A percentile compares a stretch with the other conserved stretches of the same genome.
These are phyloP conservation scores for Symphodus melops DNA, from an alignment of 2,113 vertebrate species.

Conservation along the genomic window DNA sequence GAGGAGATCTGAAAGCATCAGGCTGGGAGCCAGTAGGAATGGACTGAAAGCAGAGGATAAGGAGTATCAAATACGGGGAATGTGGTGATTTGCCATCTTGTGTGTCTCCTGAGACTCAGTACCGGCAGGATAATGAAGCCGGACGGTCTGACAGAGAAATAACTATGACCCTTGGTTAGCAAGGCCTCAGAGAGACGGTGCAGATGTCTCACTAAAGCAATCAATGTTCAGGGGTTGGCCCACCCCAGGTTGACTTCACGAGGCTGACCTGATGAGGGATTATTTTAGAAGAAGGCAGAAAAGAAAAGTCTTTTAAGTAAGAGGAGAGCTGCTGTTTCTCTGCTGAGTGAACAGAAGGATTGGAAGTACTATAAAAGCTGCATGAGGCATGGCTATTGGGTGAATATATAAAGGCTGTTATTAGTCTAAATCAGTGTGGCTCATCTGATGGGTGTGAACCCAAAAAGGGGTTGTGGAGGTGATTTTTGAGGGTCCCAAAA, in stretches of 20 bases:
- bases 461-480: too few relatives aligned
- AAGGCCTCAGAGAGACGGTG: slow-evolving; percentile 26
- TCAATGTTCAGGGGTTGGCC: slow-evolving; percentile 26
- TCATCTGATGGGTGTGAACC: too few relatives aligned
- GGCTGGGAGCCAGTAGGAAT: slow-evolving; percentile 14
- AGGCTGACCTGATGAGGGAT: neutral
- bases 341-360: slow-evolving; percentile 28
- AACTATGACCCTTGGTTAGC: slow-evolving; percentile 52
- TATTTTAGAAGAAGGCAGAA: slow-evolving; percentile 11
- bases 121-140: slow-evolving; percentile 58
- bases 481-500: too few relatives aligned
- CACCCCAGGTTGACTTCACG: neutral
- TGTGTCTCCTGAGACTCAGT: slow-evolving; percentile 42
- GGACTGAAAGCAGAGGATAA: slow-evolving; percentile 31
- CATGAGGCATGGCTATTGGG: slow-evolving; percentile 7
- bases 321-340: slow-evolving; percentile 4
- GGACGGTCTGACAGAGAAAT: slow-evolving; percentile 27
- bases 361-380: slow-evolving; percentile 7
- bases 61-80: slow-evolving; percentile 38
- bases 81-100: slow-evolving; percentile 39
- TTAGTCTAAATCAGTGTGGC: neutral
- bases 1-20: slow-evolving; percentile 30
- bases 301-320: slow-evolving; percentile 8
- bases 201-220: slow-evolving; percentile 53
- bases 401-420: neutral